A percentile compares a stretch with the other conserved stretches of the same genome.
Conservation (phyloP, 2,113 vertebrate genomes). For the Pithys albifrons region DNA sequence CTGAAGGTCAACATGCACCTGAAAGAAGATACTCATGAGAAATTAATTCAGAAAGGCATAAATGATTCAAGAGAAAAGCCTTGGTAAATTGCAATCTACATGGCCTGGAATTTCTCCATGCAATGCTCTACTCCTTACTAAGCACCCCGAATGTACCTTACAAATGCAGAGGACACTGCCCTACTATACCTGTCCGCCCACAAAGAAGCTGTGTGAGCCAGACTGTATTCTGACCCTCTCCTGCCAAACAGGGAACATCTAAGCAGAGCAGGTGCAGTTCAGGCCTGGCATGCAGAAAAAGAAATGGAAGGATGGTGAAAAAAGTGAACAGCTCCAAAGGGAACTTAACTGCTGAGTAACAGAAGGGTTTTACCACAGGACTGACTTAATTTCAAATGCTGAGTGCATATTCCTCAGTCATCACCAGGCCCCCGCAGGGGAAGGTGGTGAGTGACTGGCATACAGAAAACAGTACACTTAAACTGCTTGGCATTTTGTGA, state of each 20-base stretch:
- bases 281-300: not conserved
- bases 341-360: slow-evolving; percentile 32
- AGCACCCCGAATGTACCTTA: not conserved
- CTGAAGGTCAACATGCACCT: not conserved
- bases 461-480: not conserved
- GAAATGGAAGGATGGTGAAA: not conserved
- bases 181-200: not conserved
- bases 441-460: slow-evolving; percentile 34
- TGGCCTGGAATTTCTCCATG: not conserved
- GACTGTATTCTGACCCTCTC: not conserved
- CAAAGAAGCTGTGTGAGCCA: fast-evolving
- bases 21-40: slow-evolving; percentile 43
- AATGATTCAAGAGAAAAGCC: slow-evolving; percentile 47
- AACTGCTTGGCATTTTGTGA: not conserved
- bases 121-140: not conserved
- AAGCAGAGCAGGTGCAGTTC: not conserved
- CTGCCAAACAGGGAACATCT: fast-evolving
- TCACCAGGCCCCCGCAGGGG: not conserved
- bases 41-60: slow-evolving; percentile 48
- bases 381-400: slow-evolving; percentile 36
- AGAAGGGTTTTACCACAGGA: not conserved
- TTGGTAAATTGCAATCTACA: not conserved
- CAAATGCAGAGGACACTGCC: not conserved
- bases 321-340: not conserved
- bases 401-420: not conserved